Evolutionary conservation across 2,888 invertebrate genomes (phyloP).

Genomic region (Coelinius sp.): DNA sequence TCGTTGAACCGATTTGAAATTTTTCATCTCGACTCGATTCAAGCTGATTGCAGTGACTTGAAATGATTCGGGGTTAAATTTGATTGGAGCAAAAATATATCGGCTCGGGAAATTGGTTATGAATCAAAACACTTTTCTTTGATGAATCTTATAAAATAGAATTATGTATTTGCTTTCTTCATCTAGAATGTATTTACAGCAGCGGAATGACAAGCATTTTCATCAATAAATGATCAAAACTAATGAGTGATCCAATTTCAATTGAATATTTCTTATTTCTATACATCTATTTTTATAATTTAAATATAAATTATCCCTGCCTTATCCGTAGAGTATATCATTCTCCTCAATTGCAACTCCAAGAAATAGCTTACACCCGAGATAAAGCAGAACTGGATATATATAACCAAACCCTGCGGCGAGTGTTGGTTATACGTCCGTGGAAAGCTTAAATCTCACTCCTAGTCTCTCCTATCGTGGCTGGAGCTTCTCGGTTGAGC

Average conservation of each 20-base stretch:
- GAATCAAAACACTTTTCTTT: too few relatives aligned
- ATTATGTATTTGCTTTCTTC: too few relatives aligned
- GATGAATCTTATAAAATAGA: too few relatives aligned
- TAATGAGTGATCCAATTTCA: neutral
- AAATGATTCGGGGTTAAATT: too few relatives aligned
- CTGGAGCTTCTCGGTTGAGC: conserved; percentile 59
- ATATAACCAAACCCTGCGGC: conserved; percentile 15
- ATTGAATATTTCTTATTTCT: conserved; percentile 45
- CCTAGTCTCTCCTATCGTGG: conserved; percentile 32
- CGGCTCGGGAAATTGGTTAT: too few relatives aligned
- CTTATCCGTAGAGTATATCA: neutral
- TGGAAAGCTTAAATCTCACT: conserved; percentile 34
- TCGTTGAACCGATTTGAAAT: too few relatives aligned
- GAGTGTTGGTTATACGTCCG: conserved; percentile 34
- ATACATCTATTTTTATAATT: neutral
- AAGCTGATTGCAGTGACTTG: too few relatives aligned
- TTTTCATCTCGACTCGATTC: too few relatives aligned
- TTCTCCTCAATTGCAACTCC: neutral
- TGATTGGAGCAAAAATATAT: too few relatives aligned
- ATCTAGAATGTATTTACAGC: too few relatives aligned
- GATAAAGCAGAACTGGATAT: conserved; percentile 48
- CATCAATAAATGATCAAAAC: too few relatives aligned
- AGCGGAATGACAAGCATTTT: too few relatives aligned
- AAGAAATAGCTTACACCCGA: conserved; percentile 38
- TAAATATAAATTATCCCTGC: neutral